phyloP scores from a whole-genome alignment of 2,888 invertebrate species.

The Zygogramma bicolorata region DNA sequence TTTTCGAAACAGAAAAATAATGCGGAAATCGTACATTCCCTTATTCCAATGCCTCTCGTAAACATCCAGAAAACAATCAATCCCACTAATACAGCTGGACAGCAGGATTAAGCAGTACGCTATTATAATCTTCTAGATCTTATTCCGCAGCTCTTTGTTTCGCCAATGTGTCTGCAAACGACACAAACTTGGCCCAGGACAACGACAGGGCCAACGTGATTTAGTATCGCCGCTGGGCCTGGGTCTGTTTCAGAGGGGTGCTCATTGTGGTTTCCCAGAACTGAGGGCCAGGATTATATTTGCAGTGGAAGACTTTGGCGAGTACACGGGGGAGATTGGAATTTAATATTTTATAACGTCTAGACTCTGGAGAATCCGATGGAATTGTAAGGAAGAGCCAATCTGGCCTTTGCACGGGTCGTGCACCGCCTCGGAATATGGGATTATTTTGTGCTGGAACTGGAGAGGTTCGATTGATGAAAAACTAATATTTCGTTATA shows the following conservation, averaged over 20 bases:
- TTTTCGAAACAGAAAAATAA: too few species aligned
- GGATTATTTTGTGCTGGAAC: slow-evolving; percentile 18
- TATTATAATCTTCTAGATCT: neutral
- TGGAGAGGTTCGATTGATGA: neutral
- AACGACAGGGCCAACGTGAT: neutral
- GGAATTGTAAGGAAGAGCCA: slow-evolving; percentile 16
- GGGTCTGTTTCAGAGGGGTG: neutral
- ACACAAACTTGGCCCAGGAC: slow-evolving; percentile 13
- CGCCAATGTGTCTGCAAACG: slow-evolving; percentile 1
- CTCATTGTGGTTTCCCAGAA: neutral
- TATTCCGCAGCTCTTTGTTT: slow-evolving; percentile 9
- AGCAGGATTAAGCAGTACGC: neutral
- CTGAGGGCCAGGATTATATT: neutral
- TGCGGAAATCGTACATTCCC: too few species aligned
- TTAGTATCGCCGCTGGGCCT: neutral
- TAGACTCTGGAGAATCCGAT: slow-evolving; percentile 32
- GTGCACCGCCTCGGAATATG: slow-evolving; percentile 23
- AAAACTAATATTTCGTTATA: too few species aligned
- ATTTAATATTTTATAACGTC: slow-evolving; percentile 38
- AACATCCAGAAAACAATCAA: neutral
- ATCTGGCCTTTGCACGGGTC: slow-evolving; percentile 19
- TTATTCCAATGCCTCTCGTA: too few species aligned
- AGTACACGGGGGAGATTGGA: slow-evolving; percentile 28
- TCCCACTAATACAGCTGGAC: neutral
- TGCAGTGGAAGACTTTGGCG: neutral